Evolutionary conservation across 1,140 invertebrate species (phyloP).

Genomic region (Nilaparvata lugens): DNA sequence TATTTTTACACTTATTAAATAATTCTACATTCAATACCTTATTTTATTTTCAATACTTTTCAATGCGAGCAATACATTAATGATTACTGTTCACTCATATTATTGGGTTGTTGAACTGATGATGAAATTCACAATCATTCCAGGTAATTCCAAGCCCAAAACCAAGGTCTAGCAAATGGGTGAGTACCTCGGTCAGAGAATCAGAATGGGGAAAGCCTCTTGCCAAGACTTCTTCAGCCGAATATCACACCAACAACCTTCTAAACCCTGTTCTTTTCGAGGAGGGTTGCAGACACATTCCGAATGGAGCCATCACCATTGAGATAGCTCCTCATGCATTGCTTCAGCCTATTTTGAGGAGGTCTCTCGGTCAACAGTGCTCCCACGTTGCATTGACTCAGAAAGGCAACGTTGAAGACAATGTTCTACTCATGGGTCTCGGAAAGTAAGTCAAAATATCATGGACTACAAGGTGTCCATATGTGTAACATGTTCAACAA

Average conservation of each 20-base stretch:
- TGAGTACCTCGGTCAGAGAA: conserved; percentile 77
- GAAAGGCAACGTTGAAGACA: conserved; percentile 58
- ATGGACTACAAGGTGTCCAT: too few species aligned
- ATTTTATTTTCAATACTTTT: too few species aligned
- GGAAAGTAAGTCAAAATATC: conserved; percentile 44
- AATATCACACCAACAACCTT: conserved; percentile 87
- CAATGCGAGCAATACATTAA: too few species aligned
- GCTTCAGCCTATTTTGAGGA: conserved; percentile 53
- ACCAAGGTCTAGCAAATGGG: conserved; percentile 64
- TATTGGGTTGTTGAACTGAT: background rate
- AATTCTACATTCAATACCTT: too few species aligned
- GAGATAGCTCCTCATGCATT: conserved; percentile 79
- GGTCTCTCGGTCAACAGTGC: conserved; percentile 44
- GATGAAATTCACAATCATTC: conserved; percentile 11
- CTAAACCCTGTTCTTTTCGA: conserved; percentile 29
- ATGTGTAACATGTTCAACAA: too few species aligned
- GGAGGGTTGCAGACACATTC: conserved; percentile 22
- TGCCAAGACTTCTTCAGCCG: conserved; percentile 63
- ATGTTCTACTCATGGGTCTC: conserved; percentile 60
- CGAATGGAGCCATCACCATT: conserved; percentile 24
- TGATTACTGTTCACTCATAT: too few species aligned
- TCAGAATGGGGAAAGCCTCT: conserved; percentile 59
- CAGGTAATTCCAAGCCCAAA: conserved; percentile 55
- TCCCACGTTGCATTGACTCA: conserved; percentile 72
- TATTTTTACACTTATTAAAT: too few species aligned